Evolutionary conservation across 1,140 invertebrate species (phyloP).

Genomic region (Nixonia krombeini): DNA sequence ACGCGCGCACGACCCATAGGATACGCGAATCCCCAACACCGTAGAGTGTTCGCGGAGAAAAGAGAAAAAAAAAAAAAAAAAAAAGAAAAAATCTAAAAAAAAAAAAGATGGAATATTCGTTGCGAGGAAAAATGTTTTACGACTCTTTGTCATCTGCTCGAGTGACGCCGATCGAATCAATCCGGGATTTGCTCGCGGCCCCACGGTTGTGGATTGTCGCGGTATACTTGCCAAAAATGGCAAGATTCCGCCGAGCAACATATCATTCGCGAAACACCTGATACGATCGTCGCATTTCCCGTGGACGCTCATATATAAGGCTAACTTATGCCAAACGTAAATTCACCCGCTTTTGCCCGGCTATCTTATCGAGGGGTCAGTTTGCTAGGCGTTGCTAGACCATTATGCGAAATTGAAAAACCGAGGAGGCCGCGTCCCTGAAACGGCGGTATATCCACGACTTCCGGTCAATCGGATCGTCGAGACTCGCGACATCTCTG

Average conservation of each 20-base stretch:
- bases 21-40: too few relatives aligned
- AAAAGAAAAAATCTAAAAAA: too few relatives aligned
- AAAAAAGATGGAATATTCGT: too few relatives aligned
- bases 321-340: constrained; percentile 68
- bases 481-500: background rate
- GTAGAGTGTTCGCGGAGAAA: too few relatives aligned
- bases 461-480: constrained; percentile 52
- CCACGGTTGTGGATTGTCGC: constrained; percentile 22
- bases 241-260: constrained; percentile 42
- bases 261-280: constrained; percentile 49
- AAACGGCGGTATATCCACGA: constrained; percentile 35
- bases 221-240: constrained; percentile 31
- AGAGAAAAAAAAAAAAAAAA: too few relatives aligned
- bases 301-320: constrained; percentile 69
- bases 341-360: constrained; percentile 56
- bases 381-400: constrained; percentile 56
- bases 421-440: constrained; percentile 46
- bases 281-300: constrained; percentile 73
- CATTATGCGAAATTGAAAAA: constrained; percentile 71
- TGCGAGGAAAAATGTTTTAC: background rate
- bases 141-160: background rate
- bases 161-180: background rate
- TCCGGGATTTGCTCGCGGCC: background rate
- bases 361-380: constrained; percentile 68
- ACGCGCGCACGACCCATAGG: too few relatives aligned